Base-by-base conservation (phyloP, 1,140 invertebrate genomes). In the Campoletis sonorensis region DNA sequence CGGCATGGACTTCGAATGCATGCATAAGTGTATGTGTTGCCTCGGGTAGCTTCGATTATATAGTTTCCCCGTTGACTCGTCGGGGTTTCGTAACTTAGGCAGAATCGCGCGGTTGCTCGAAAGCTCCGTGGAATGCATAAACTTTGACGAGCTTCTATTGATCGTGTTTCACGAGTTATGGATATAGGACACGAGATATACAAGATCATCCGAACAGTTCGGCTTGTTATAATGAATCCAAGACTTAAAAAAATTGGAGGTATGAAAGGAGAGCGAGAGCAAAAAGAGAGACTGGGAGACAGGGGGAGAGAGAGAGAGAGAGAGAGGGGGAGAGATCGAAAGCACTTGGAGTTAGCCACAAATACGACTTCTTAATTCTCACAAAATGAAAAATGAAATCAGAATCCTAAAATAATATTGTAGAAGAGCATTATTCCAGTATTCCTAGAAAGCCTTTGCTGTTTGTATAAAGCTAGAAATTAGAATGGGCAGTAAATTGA, bases 121-220 rank as follows among this genome's bases (percentile, higher is more conserved):
- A 70, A 70, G 27, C 67, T 70, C 30, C 30, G 67, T n/a, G 67
- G 67, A 70, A 70, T 70, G 67, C 67, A 70, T 70, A 70, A 70
- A 70, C 67, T 70, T 70, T 70, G 67, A 70, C 67, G 67, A 70
- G 67, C 30, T 7, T 70, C 30, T 70, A 70, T 70, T 70, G 67
- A 70, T 70, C 30, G 30, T 70, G 67, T 70, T 70, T 70, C 67
- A n/a, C 67, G 8, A 33, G 16, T 70, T 70, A 70, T 70, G 15
- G 37, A 8, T 70, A 33, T 27, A 70, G 30, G 11, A 18, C 11
- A 11, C 7, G 30, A 70, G 67, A 70, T 30, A 33, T 70, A 21
- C 67, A 70, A 33, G 67, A 70, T 33, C 30, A 70, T 70, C 30
- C 21, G n/a, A 0, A 16, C 16, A 70, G 67, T 33, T 33, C 30